Percentiles rank a stretch among this genome's conserved stretches.
Evolutionary conservation across 2,797 vertebrate genomes (phyloP).

Genomic region (Cottoperca gobio): DNA sequence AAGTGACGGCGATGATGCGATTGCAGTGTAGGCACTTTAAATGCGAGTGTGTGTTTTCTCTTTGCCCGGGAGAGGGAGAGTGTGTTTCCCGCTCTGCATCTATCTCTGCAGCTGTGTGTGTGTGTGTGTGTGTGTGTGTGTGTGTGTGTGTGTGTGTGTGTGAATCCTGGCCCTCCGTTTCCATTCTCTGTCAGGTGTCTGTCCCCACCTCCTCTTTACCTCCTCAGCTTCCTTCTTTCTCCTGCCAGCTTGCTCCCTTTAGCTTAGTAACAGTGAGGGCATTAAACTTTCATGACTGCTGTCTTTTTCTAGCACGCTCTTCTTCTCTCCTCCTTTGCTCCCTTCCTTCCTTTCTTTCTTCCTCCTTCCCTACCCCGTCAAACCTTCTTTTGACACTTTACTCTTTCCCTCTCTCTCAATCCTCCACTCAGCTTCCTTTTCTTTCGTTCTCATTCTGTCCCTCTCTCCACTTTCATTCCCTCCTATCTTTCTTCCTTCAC

Average conservation of each 20-base stretch:
- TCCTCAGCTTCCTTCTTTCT: conserved; percentile 20
- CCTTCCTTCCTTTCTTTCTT: neutral
- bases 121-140: neutral
- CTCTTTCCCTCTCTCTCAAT: neutral
- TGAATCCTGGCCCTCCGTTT: conserved; percentile 28
- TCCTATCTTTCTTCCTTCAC: neutral
- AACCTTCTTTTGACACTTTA: neutral
- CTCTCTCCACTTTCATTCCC: neutral
- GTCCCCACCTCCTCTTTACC: conserved; percentile 31
- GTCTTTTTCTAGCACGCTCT: conserved; percentile 55
- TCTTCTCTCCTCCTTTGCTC: conserved; percentile 4
- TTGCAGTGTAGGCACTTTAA: conserved; percentile 64
- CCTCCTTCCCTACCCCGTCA: neutral
- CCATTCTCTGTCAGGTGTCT: conserved; percentile 30
- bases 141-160: conserved; percentile 10
- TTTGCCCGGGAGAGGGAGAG: conserved; percentile 24
- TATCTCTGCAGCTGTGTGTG: neutral
- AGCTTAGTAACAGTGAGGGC: conserved; percentile 63
- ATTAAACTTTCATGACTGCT: conserved; percentile 76
- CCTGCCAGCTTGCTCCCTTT: conserved; percentile 48
- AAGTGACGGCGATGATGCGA: conserved; percentile 61
- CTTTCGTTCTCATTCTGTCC: conserved; percentile 3
- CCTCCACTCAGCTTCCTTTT: neutral
- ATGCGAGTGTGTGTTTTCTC: conserved; percentile 48
- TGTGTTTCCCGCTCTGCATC: conserved; percentile 9